Base-by-base conservation (phyloP, 2,797 vertebrate species). In the Acipenser transmontanus region DNA sequence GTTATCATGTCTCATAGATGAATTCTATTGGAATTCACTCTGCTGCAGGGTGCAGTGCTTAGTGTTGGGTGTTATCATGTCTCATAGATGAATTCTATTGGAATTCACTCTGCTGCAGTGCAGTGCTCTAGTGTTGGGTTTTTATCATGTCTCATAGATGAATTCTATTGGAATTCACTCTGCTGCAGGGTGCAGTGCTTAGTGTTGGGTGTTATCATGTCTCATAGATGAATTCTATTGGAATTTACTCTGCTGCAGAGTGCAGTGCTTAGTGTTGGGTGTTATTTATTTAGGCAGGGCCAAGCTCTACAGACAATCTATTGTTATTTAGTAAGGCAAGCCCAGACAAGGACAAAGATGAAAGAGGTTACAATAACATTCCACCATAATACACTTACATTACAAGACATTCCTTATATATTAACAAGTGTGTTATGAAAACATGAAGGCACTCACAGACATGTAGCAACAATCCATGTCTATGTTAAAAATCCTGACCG, bases 381-480 rank as follows among this genome's bases (percentile, higher is more conserved):
- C 56, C 51, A 49, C 13, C 17, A 14, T 12, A 70, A 61, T 48
- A 50, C 14, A 59, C 51, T 52, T 61, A 49, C 17, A 64, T 59
- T 48, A 62, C 62, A 71, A 68, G 60, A 59, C 63, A 66, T 65
- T 71, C 17, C 63, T 65, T 56, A 12, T 8, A 61, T 17, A 49
- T 59, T 65, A 13, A 65, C 20, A 65, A 61, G 65, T 65, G 49
- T 50, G 48, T 65, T 62, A 13, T 20, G 50, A 8, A 62, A 69
- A 50, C 50, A 65, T 13, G 7, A 10, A 34, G 63, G 63, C 49
- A 34, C 34, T 34, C 34, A 34, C 34, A 34, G 34, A 34, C 34
- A 34, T 34, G 34, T 4, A 34, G 34, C 34, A 34, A 34, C 34
- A 34, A 34, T 34, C 34, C 34, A 34, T 34, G 34, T 34, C 34